These are phyloP conservation scores for Echiichthys vipera DNA, from an alignment of 2,797 vertebrate species.

Conservation along the genomic window DNA sequence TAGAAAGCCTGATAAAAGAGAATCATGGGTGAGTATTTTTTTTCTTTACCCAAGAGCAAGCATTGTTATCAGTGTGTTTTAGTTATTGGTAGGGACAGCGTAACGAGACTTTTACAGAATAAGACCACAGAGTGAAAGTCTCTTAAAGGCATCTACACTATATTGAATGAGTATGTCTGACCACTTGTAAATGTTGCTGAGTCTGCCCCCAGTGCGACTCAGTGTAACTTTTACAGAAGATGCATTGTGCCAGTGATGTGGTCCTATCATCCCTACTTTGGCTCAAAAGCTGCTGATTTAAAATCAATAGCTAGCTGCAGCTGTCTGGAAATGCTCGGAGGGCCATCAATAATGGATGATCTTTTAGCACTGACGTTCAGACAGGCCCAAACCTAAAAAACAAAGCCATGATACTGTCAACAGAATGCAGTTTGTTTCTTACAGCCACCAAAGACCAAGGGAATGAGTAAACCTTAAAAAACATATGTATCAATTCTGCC, in stretches of 20 bases:
- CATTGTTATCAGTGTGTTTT: constrained; percentile 11
- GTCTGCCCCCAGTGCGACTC: constrained; percentile 17
- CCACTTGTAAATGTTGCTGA: constrained; percentile 26
- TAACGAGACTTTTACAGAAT: not conserved
- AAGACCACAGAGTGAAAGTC: constrained; percentile 26
- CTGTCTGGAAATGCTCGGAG: constrained; percentile 59
- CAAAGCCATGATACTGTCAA: constrained; percentile 22
- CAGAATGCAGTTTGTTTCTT: not conserved
- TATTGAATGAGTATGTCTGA: constrained; percentile 15
- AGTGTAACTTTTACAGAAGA: constrained; percentile 51
- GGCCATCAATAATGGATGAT: constrained; percentile 75
- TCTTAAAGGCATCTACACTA: constrained; percentile 17
- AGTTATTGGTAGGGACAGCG: not conserved
- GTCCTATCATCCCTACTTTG: constrained; percentile 49
- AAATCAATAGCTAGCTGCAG: constrained; percentile 70
- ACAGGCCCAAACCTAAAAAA: constrained; percentile 21
- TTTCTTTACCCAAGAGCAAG: constrained; percentile 13
- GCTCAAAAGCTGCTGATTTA: constrained; percentile 63
- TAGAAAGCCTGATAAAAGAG: constrained; percentile 24
- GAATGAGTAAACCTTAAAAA: not conserved
- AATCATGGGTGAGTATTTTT: constrained; percentile 4
- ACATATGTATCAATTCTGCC: not conserved
- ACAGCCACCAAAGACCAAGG: not conserved
- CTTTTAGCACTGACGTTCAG: constrained; percentile 56
- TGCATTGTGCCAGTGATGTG: constrained; percentile 34